A percentile compares a stretch with the other conserved stretches of the same genome.
phyloP scores from a whole-genome alignment of 2,113 vertebrate species.

The Patagioenas fasciata region DNA sequence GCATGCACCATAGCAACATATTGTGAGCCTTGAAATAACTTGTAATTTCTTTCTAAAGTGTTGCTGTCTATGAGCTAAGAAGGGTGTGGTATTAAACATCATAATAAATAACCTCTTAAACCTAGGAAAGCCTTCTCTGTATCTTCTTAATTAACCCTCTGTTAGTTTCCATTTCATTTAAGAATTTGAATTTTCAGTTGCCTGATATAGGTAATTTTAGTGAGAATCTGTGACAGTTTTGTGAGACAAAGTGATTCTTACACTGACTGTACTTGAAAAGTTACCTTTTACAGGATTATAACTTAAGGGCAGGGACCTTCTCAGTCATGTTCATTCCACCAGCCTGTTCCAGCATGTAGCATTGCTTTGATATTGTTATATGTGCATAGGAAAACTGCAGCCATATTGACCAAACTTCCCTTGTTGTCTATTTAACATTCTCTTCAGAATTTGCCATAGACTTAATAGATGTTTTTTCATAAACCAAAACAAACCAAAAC shows the following conservation, averaged over 20 bases:
- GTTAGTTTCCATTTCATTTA: slow-evolving; percentile 14
- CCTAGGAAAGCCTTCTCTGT: neutral
- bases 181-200: neutral
- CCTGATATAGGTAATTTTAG: slow-evolving; percentile 21
- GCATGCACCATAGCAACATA: slow-evolving; percentile 81
- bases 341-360: neutral
- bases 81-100: slow-evolving; percentile 22
- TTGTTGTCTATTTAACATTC: neutral
- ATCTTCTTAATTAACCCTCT: slow-evolving; percentile 5
- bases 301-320: neutral
- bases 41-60: slow-evolving; percentile 55
- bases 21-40: slow-evolving; percentile 74
- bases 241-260: slow-evolving; percentile 1
- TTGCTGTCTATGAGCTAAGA: slow-evolving; percentile 23
- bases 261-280: neutral
- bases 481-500: neutral
- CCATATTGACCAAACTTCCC: neutral
- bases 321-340: neutral
- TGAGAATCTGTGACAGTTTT: neutral
- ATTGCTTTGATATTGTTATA: neutral
- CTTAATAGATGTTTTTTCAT: neutral
- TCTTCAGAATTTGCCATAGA: neutral
- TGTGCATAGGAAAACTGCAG: neutral
- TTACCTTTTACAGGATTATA: neutral
- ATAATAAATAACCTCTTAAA: neutral